Conservation (phyloP, 2,797 vertebrate genomes). For the Choloepus didactylus region DNA sequence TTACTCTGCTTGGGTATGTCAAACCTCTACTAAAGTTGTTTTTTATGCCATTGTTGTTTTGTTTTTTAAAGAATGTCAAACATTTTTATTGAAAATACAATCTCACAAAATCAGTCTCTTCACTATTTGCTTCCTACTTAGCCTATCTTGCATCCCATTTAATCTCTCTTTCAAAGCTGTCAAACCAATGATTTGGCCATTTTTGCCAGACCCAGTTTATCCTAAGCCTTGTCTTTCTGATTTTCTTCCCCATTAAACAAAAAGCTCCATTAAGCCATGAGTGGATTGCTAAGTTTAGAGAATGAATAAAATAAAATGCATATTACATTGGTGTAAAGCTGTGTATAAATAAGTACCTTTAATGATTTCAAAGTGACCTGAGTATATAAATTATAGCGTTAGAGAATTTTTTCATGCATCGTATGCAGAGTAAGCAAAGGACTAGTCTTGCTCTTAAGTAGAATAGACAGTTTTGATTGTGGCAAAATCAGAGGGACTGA, state of each 20-base stretch:
- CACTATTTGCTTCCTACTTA: background rate
- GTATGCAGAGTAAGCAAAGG: background rate
- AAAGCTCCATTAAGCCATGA: background rate
- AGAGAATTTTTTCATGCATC: background rate
- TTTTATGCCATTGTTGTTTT: background rate
- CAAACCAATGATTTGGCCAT: background rate
- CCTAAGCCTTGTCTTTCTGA: background rate
- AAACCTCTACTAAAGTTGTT: background rate
- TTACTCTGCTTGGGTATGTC: background rate
- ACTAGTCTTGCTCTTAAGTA: background rate
- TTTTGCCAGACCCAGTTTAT: background rate
- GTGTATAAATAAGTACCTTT: background rate
- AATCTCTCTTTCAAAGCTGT: background rate
- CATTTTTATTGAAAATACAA: constrained; percentile 50
- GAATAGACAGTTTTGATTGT: background rate
- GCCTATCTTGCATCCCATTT: background rate
- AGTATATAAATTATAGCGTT: background rate
- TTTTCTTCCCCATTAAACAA: constrained; percentile 20
- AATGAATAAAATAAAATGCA: constrained; percentile 36
- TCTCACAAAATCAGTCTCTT: background rate
- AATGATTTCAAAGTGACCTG: constrained; percentile 28
- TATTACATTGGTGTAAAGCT: background rate
- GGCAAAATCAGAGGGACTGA: background rate
- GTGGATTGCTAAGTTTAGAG: constrained; percentile 34
- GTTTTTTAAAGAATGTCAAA: background rate